Evolutionary conservation across 1,140 invertebrate species (phyloP).

Genomic region (Drosophila sp.): DNA sequence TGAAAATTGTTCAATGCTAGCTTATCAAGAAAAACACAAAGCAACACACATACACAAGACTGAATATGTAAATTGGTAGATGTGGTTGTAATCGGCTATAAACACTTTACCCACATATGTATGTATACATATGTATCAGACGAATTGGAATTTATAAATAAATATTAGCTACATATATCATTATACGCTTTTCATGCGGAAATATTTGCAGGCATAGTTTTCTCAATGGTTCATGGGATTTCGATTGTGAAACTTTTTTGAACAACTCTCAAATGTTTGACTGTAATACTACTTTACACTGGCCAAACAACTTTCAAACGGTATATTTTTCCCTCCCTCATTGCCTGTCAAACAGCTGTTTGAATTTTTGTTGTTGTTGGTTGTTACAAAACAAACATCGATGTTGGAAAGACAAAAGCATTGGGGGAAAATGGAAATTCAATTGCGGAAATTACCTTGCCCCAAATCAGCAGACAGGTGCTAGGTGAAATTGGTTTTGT

Average conservation of each 20-base stretch:
- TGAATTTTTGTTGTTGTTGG: slow-evolving; percentile 19
- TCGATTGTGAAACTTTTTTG: background rate
- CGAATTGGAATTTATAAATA: slow-evolving; percentile 26
- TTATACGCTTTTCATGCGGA: background rate
- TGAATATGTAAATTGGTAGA: background rate
- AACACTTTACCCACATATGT: background rate
- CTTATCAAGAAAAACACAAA: slow-evolving; percentile 64
- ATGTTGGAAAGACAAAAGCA: slow-evolving; percentile 9
- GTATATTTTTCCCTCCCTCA: slow-evolving; percentile 5
- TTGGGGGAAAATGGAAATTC: slow-evolving; percentile 47
- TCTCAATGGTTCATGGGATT: background rate
- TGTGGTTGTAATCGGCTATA: background rate
- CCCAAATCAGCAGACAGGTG: slow-evolving; percentile 53
- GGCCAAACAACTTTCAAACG: slow-evolving; percentile 63
- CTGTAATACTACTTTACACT: background rate
- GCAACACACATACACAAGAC: slow-evolving; percentile 14
- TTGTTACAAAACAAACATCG: slow-evolving; percentile 27
- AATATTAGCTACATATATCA: background rate
- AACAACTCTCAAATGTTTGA: background rate
- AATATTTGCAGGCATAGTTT: background rate
- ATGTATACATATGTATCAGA: background rate
- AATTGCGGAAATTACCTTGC: slow-evolving; percentile 77
- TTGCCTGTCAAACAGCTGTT: slow-evolving; percentile 47
- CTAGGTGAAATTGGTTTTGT: slow-evolving; percentile 30
- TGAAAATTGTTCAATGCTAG: slow-evolving; percentile 66